phyloP scores from a whole-genome alignment of 2,113 vertebrate genomes.

The Anolis sagrei region DNA sequence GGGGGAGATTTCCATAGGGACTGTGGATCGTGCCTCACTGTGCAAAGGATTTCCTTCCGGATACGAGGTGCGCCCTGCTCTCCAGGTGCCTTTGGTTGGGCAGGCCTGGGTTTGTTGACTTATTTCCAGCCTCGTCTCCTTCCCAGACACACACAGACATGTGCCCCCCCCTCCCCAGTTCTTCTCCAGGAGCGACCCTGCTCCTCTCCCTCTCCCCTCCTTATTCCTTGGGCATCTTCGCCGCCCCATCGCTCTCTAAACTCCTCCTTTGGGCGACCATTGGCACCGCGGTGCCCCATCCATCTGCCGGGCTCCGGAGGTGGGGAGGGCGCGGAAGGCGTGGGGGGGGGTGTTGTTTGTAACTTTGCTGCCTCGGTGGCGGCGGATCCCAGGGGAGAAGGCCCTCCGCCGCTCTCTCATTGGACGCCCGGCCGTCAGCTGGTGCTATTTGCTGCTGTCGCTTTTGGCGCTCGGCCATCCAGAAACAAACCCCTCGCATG shows the following conservation, averaged over 20 bases:
- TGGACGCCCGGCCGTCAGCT: slow-evolving; percentile 90
- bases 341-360: slow-evolving; percentile 75
- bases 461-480: slow-evolving; percentile 90
- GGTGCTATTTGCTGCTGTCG: slow-evolving; percentile 89
- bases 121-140: too few relatives aligned
- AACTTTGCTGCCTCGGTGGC: slow-evolving; percentile 86
- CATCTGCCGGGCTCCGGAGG: slow-evolving; percentile 56
- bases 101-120: too few relatives aligned
- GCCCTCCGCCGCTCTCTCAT: slow-evolving; percentile 86
- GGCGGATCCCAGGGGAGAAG: slow-evolving; percentile 81
- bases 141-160: background rate
- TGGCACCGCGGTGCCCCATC: slow-evolving; percentile 58
- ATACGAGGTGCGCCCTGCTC: background rate
- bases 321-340: background rate
- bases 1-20: fast-evolving
- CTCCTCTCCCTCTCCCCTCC: background rate
- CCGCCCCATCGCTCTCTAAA: too few relatives aligned
- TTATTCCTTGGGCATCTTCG: background rate
- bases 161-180: background rate
- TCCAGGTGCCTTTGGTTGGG: background rate
- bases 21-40: background rate
- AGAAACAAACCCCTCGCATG: slow-evolving; percentile 90
- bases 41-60: background rate
- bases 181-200: background rate
- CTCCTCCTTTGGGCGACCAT: slow-evolving; percentile 20